Evolutionary conservation across 2,797 vertebrate genomes (phyloP), one percentile per base, ranked within the genome.

Genomic region (Pseudomugil gertrudae): DNA sequence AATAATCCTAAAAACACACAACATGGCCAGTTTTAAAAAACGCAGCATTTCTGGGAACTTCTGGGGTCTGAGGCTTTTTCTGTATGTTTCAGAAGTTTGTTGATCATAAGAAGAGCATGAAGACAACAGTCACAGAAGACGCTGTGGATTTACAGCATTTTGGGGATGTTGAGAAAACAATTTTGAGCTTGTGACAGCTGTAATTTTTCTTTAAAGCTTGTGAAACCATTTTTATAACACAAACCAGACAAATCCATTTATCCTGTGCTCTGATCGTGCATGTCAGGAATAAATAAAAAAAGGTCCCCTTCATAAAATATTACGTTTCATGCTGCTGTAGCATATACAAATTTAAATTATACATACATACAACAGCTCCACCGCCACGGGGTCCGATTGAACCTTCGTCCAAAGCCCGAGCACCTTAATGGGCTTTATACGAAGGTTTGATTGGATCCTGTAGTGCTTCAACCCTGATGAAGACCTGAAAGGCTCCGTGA

Each of bases 401-500:
- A 32, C 32, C 32, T 32, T 32, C 32, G 32, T 32, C 32, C 32
- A 32, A 32, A 32, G 32, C 32, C 32, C 32, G 32, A 32, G 32
- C 62, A 73, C 29, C 50, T 74, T 80, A 70, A 86, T 71, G 81
- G 74, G 60, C 81, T 81, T 76, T 33, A 57, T 74, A 57, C 54
- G n/a, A 47, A 74, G 58, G 26, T 72, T 66, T 80, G 70, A 85
- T 84, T 84, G 72, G 57, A 69, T 66, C 72, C 69, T 71, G 51
- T 57, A 56, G 74, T 54, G 66, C 48, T 33, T 66, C 57, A 35
- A 69, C 70, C 63, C 60, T 74, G 52, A 69, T 5, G 9, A 74
- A 48, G 60, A 72, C 61, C 69, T 88, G 81, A 84, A 86, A 87
- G 72, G 55, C 79, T 74, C 53, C 0, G 19, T 33, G 2, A 79